phyloP scores from a whole-genome alignment of 1,140 invertebrate species.

The Drosophila repletoides region DNA sequence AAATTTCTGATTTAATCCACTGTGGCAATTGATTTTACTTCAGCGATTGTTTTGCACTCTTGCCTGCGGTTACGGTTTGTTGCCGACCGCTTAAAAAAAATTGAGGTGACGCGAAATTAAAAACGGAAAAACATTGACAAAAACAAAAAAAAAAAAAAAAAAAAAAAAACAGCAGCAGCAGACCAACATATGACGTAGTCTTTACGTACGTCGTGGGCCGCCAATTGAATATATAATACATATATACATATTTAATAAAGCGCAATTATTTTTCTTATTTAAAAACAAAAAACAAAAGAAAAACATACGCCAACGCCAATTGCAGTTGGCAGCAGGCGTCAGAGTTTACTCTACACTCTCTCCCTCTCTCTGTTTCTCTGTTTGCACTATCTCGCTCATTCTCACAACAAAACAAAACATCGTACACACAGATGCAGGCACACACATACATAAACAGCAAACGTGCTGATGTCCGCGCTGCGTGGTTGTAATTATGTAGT shows the following conservation, averaged over 20 bases:
- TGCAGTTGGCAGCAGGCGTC: conserved; percentile 34
- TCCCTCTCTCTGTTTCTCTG: conserved; percentile 9
- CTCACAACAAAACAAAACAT: conserved; percentile 79
- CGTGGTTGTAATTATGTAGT: conserved; percentile 77
- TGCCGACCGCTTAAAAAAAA: conserved; percentile 17
- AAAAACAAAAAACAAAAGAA: conserved; percentile 22
- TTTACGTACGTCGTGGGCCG: background rate
- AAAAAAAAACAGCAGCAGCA: conserved; percentile 20
- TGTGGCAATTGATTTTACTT: conserved; percentile 9
- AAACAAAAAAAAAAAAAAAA: conserved; percentile 31
- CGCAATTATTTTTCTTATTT: conserved; percentile 39
- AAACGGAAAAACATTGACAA: conserved; percentile 21
- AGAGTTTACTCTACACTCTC: conserved; percentile 19
- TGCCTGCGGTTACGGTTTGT: conserved; percentile 19
- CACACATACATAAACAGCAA: conserved; percentile 25
- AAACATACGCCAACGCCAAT: conserved; percentile 33
- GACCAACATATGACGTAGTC: conserved; percentile 31
- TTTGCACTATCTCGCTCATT: conserved; percentile 28
- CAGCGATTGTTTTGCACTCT: conserved; percentile 5
- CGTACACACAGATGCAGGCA: background rate
- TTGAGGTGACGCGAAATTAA: conserved; percentile 22
- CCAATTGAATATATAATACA: conserved; percentile 22
- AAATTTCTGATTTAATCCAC: conserved; percentile 10
- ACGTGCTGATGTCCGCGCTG: conserved; percentile 51
- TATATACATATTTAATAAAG: conserved; percentile 41